These are phyloP conservation scores for Oscheius sp. DNA, from an alignment of 2,888 invertebrate species.

Conservation along the genomic window DNA sequence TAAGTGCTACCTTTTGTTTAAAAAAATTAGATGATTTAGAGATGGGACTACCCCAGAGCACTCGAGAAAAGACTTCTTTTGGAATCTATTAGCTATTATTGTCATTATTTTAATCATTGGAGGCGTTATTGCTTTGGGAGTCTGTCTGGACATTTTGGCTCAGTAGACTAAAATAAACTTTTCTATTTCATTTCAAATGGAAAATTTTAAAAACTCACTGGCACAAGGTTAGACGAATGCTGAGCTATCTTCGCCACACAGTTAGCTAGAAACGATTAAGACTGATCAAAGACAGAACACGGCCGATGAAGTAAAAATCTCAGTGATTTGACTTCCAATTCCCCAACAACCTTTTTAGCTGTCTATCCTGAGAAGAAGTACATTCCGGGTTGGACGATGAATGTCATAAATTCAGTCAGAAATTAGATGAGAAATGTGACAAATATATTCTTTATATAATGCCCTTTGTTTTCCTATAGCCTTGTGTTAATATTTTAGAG, in stretches of 20 bases:
- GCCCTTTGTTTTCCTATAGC: background rate
- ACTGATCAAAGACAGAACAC: conserved; percentile 37
- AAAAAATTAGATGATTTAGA: too few species aligned
- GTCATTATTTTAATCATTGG: too few species aligned
- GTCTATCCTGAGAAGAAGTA: conserved; percentile 16
- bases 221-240: conserved; percentile 36
- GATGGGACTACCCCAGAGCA: too few species aligned
- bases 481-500: too few species aligned
- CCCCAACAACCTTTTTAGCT: conserved; percentile 1
- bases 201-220: conserved; percentile 25
- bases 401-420: background rate
- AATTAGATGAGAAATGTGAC: background rate
- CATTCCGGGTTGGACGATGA: background rate
- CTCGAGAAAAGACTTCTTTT: too few species aligned
- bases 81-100: too few species aligned
- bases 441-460: background rate
- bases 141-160: too few species aligned
- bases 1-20: too few species aligned
- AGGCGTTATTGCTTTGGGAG: too few species aligned
- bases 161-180: too few species aligned
- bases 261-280: conserved; percentile 35
- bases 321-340: background rate
- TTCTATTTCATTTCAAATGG: background rate
- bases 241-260: conserved; percentile 38
- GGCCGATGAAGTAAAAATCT: conserved; percentile 33